Conservation (phyloP, 2,797 vertebrate genomes). For the Acrossocheilus wenchowensis region DNA sequence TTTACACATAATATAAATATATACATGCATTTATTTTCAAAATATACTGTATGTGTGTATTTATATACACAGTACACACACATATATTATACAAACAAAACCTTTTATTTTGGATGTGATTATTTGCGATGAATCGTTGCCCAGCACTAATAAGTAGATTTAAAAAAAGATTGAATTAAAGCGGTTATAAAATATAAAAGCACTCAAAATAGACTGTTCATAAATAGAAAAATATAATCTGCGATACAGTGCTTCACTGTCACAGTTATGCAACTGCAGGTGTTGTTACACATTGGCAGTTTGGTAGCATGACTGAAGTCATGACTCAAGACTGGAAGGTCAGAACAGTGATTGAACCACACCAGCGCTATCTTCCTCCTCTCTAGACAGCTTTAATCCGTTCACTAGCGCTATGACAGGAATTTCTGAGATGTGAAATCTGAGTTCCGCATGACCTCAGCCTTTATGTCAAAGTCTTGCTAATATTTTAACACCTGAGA, state of each 20-base stretch:
- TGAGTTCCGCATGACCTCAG: constrained; percentile 30
- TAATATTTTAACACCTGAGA: constrained; percentile 31
- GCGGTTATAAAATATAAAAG: background rate
- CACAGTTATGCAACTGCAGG: background rate
- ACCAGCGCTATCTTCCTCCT: background rate
- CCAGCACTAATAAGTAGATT: no score
- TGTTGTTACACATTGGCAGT: background rate
- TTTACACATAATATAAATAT: no score
- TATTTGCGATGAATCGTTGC: background rate
- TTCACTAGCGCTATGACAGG: constrained; percentile 11
- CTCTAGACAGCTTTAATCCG: background rate
- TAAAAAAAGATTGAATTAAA: background rate
- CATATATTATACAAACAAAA: no score
- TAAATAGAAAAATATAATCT: background rate
- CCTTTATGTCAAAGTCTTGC: background rate
- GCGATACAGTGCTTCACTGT: background rate
- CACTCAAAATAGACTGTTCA: background rate
- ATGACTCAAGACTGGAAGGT: constrained; percentile 3
- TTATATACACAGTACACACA: no score
- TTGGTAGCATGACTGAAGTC: background rate
- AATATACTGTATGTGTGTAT: no score
- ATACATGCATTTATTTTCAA: no score
- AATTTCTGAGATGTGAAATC: constrained; percentile 26
- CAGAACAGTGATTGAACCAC: constrained; percentile 5
- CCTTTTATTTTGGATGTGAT: background rate